Conservation (phyloP, 2,888 invertebrate genomes). For the Torymus auratus region DNA sequence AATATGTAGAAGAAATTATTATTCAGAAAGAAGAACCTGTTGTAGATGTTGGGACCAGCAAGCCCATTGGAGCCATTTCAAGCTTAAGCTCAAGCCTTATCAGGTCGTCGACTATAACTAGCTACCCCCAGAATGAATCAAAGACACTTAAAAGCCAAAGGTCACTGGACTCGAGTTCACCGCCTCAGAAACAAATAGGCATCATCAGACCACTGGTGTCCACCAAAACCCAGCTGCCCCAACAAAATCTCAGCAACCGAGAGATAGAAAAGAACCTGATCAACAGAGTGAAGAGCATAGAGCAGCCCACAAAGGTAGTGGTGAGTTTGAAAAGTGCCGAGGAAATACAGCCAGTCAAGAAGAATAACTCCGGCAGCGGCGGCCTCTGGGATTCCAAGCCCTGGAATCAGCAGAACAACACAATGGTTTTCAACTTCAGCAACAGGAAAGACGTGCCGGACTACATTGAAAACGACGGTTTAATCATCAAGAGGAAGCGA, state of each 20-base stretch:
- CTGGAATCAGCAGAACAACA: constrained; percentile 81
- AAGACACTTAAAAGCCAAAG: constrained; percentile 70
- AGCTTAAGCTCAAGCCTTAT: constrained; percentile 69
- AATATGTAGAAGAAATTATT: constrained; percentile 40
- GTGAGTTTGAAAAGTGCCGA: constrained; percentile 75
- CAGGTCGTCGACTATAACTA: constrained; percentile 65
- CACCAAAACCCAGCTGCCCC: constrained; percentile 73
- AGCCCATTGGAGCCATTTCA: constrained; percentile 70
- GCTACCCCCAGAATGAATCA: constrained; percentile 69
- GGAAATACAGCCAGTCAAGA: constrained; percentile 73
- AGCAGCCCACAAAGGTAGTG: constrained; percentile 77
- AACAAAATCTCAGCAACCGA: constrained; percentile 79
- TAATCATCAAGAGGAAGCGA: constrained; percentile 83
- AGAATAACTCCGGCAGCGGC: constrained; percentile 65
- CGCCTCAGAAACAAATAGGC: constrained; percentile 78
- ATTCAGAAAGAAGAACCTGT: constrained; percentile 49
- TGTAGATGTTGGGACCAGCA: constrained; percentile 62
- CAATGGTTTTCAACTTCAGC: constrained; percentile 92
- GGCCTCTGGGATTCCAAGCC: constrained; percentile 77
- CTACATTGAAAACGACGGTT: constrained; percentile 93
- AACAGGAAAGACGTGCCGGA: constrained; percentile 91
- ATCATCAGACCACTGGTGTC: constrained; percentile 78
- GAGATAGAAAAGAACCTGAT: constrained; percentile 85
- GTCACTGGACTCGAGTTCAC: constrained; percentile 62
- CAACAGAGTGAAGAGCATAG: constrained; percentile 82